Evolutionary conservation across 2,888 invertebrate species (phyloP).

Genomic region (Lingula anatina): DNA sequence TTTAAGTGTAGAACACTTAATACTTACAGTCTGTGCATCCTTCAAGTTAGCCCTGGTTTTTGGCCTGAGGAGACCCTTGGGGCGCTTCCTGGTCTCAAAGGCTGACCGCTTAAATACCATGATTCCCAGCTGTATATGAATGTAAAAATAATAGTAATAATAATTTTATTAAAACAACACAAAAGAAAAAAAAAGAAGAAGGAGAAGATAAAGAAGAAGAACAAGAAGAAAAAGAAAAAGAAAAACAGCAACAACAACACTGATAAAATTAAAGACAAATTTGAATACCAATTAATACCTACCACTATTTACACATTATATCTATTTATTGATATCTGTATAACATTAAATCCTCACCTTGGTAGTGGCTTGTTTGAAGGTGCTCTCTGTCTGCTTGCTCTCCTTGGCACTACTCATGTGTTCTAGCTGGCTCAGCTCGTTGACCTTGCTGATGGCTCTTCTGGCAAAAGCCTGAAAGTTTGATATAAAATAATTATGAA

Average conservation of each 20-base stretch:
- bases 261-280: neutral
- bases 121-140: constrained; percentile 44
- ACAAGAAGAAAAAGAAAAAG: neutral
- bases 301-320: too few species aligned
- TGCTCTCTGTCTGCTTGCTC: constrained; percentile 23
- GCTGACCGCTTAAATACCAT: constrained; percentile 50
- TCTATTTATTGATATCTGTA: too few species aligned
- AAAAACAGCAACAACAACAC: neutral
- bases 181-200: neutral
- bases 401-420: constrained; percentile 32
- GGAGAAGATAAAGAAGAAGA: neutral
- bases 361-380: constrained; percentile 48
- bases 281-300: too few species aligned
- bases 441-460: constrained; percentile 46
- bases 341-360: constrained; percentile 43
- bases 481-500: too few species aligned
- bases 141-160: constrained; percentile 1
- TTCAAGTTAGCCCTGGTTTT: constrained; percentile 49
- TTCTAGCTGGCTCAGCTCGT: constrained; percentile 48
- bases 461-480: constrained; percentile 45
- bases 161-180: too few species aligned
- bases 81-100: constrained; percentile 48
- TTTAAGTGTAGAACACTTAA: too few species aligned
- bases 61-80: constrained; percentile 47
- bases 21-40: constrained; percentile 41